These are phyloP conservation scores for Acanthosepion pharaonis DNA, from an alignment of 2,888 invertebrate genomes.

Conservation along the genomic window DNA sequence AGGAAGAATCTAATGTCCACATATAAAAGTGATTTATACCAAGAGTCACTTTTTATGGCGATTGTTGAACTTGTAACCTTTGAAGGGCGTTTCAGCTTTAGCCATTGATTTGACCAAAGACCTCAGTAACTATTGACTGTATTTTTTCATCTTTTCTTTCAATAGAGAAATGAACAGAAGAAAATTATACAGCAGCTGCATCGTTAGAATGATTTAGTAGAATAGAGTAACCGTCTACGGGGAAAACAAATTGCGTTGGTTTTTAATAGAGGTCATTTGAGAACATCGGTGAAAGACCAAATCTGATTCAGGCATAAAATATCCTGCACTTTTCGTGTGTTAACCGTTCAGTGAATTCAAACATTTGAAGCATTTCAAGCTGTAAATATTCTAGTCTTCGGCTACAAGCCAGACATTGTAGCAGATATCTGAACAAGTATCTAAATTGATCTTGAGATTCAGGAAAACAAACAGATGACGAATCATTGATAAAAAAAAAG, in stretches of 20 bases:
- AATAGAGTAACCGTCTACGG: neutral
- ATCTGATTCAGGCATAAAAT: neutral
- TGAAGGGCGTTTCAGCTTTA: no score
- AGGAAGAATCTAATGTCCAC: neutral
- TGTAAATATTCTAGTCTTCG: no score
- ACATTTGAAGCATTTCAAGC: neutral
- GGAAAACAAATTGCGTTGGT: neutral
- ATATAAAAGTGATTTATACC: neutral
- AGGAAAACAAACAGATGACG: no score
- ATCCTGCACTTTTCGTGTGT: neutral
- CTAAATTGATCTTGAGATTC: no score
- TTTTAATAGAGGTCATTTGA: neutral
- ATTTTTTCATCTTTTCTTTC: neutral
- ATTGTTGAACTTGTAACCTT: neutral
- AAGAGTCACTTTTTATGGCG: neutral
- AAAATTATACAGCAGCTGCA: neutral
- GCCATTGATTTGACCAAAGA: neutral
- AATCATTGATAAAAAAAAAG: no score
- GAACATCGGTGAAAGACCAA: neutral
- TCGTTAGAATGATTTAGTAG: constrained; percentile 18
- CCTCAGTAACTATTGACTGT: neutral
- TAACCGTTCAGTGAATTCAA: neutral
- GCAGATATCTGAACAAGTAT: no score
- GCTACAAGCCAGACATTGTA: no score
- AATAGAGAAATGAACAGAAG: neutral